Base-by-base conservation (phyloP, 2,797 vertebrate genomes). In the Enteromius anoplus region DNA sequence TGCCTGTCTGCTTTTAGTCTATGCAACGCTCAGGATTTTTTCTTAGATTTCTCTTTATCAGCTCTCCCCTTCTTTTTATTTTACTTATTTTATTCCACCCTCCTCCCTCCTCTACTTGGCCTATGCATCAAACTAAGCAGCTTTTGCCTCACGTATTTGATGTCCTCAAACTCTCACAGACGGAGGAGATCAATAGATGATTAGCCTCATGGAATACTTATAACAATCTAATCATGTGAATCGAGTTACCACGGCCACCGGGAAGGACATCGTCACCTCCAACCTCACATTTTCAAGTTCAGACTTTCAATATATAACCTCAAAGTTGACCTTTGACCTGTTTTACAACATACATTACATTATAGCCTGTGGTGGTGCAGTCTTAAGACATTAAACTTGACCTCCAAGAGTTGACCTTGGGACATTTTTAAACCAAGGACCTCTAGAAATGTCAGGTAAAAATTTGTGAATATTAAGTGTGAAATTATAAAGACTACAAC, bases 151-250 rank as follows among this genome's bases (percentile, higher is more conserved):
- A 65, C 92, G 91, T 90, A 91, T 92, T 93, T 92, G 91, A 92
- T 93, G 92, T 93, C 91, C 91, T 91, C 87, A 91, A 89, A 92
- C 93, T 91, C 75, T 91, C 91, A 91, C 92, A 92, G 92, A 92
- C 89, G 88, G 88, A 87, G 89, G 89, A 88, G 89, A 92, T 94
- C 93, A 92, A 94, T 93, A 93, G 91, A 93, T 93, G 92, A 93
- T 93, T 92, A 85, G 84, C 90, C 91, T 92, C 91, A 92, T 93
- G 93, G 90, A 94, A 93, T 93, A 93, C 94, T 94, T 92, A 94
- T 92, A 91, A 89, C 80, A 82, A 82, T 75, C 71, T 42, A 40
- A 82, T 75, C 60, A 12, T 45, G 60, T 66, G 71, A 82, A 76
- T 82, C 45, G 5, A 75, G 55, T 82, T 49, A 72, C 80, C 42